Evolutionary conservation across 2,888 invertebrate genomes (phyloP), one percentile per base, ranked within the genome.

Genomic region (Allacma fusca): DNA sequence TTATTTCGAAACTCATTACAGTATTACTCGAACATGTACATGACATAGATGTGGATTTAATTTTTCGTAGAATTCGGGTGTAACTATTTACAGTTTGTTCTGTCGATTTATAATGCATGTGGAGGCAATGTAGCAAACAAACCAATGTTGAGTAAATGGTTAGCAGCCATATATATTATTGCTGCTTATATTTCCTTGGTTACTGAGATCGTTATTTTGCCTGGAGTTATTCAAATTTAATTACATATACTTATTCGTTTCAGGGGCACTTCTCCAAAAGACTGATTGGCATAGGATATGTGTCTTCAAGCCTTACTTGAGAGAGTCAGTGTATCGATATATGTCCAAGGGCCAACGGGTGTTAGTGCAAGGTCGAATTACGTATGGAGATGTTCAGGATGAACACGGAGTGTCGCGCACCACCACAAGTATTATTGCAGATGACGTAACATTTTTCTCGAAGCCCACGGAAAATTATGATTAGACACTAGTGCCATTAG

Each of bases 211-310:
- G n/a, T n/a, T n/a, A n/a, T n/a, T n/a, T n/a, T n/a, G n/a, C n/a
- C n/a, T n/a, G n/a, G n/a, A n/a, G n/a, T n/a, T n/a, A n/a, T n/a
- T n/a, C n/a, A n/a, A n/a, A n/a, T n/a, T n/a, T n/a, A n/a, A n/a
- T n/a, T n/a, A n/a, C n/a, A n/a, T n/a, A n/a, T n/a, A n/a, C 13
- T 67, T 67, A 29, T 21, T 67, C 12, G 29, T 68, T 68, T 75
- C 34, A 86, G 95, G 94, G 5, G 94, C 95, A 83, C 89, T 92
- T 85, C 88, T 92, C 73, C 95, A 96, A 86, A 91, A 93, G 84
- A 95, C 96, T 12, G 96, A 96, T 83, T 97, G 97, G 97, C 97
- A 97, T 87, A 89, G 94, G 84, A 87, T 97, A 70, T 92, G 93
- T 84, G 92, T 96, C 9, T 97, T 97, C 86, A 94, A 92, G 85